Base-by-base conservation (phyloP, 2,888 invertebrate genomes). In the Leptopilina syphax region DNA sequence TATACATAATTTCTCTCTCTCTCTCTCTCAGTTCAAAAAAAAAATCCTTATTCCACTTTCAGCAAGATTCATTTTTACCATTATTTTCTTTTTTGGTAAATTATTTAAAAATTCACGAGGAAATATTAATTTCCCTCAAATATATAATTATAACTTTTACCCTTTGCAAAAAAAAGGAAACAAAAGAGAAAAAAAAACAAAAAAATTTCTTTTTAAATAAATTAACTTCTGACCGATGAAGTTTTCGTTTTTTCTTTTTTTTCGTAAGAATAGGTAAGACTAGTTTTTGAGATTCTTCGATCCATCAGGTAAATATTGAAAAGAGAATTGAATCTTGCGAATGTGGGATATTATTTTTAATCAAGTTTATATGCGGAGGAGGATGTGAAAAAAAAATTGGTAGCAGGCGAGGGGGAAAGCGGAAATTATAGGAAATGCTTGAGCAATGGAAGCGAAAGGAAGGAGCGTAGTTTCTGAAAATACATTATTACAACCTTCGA, bases 401-500 rank as follows among this genome's bases (percentile, higher is more conserved):
- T 8, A 44, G 44, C 44, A 44, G 44, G 44, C 44, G 44, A 44
- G 44, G 27, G 34, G 70, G 24, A 47, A 18, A 44, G 50, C 12
- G 50, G 12, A 70, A 13, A 70, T 50, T 24, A 47, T 70, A 70
- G 76, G 65, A 76, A 65, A 63, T 76, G 65, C 60, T 65, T 54
- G 65, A 65, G 50, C 27, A 65, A 66, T 24, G 50, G 50, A 77
- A 66, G 65, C 65, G 50, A 85, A 67, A 85, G 84, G 83, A 82
- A 44, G 54, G 70, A 44, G 44, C 60, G 34, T 12, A 66, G 47
- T 70, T 70, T 54, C 50, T 12, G 70, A 54, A 70, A 70, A 70
- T 50, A 70, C 70, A 70, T 81, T 77, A 81, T 81, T 95, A 95
- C 94, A 95, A 95, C 92, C 95, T 94, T 86, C 96, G 94, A 88